Base-by-base conservation (phyloP, 37 sponge, comb jelly and placozoan species). In the Diacarnus erythraeanus region DNA sequence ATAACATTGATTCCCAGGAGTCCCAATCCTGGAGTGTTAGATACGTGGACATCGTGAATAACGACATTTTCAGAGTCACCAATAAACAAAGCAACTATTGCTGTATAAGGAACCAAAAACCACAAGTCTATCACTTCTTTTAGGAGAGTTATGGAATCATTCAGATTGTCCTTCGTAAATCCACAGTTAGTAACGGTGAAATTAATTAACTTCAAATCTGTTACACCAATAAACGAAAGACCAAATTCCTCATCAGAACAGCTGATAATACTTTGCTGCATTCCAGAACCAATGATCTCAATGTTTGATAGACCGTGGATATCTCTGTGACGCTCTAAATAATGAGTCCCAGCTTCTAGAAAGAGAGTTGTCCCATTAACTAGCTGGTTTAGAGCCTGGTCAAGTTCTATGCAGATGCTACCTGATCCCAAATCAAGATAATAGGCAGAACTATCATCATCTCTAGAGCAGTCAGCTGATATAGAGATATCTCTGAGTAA, bases 1-100 rank as follows among this genome's bases (percentile, higher is more conserved):
- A 77, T 30, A 10, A 77, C 47, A 31, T 84, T 84, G 25, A 84
- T 47, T 4, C 85, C 85, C 23, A 77, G 75, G 21, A 84, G 71
- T 0, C 85, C 85, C 22, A 84, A 26, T 23, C 85, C 85, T 35
- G 23, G 42, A 2, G 71, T 77, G 29, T 71, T 70, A 5, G 59
- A 58, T 36, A 84, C 60, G 6, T 30, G n/a, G 10, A 77, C 72
- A 38, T 72, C 22, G 2, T 84, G 71, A 65, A 77, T 60, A 0
- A 9, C 23, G 23, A 84, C 35, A 42, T 71, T 64, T 1, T 38
- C 35, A 29, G 57, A 67, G 27, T 43, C 27, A 1, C 76, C 85
- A 20, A 65, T 26, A 25, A 65, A 30, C 2, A 65, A 2, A 35
- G 66, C 66, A 25, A 65, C 31, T 65, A 34, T 65, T 31, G 34